phyloP scores from a whole-genome alignment of 2,797 vertebrate genomes.

The Ambastaia sidthimunki region DNA sequence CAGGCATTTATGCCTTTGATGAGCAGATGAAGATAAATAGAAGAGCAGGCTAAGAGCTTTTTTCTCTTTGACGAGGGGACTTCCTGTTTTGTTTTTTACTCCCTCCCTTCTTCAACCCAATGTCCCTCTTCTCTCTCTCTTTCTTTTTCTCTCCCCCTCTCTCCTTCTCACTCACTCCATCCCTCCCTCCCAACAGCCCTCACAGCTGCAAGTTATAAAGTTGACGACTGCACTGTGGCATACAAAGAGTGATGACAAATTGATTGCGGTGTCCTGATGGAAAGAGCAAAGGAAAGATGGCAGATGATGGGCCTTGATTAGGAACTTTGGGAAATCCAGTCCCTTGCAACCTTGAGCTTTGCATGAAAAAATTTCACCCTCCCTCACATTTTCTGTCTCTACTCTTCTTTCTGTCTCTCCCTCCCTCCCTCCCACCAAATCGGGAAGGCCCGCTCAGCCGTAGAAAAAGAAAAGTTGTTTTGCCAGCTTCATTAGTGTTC shows the following conservation, averaged over 20 bases:
- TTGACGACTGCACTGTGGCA: slow-evolving; percentile 86
- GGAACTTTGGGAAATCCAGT: slow-evolving; percentile 84
- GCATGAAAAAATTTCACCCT: slow-evolving; percentile 73
- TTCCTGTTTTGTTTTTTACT: slow-evolving; percentile 66
- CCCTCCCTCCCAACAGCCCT: slow-evolving; percentile 68
- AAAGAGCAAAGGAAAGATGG: slow-evolving; percentile 85
- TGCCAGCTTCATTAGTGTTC: slow-evolving; percentile 99
- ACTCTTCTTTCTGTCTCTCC: slow-evolving; percentile 45
- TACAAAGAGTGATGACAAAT: slow-evolving; percentile 91
- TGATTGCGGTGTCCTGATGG: slow-evolving; percentile 89
- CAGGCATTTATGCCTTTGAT: slow-evolving; percentile 81
- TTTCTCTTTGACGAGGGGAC: slow-evolving; percentile 75
- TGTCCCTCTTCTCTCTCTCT: slow-evolving; percentile 30
- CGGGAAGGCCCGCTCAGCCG: slow-evolving; percentile 89
- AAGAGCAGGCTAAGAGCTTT: slow-evolving; percentile 73
- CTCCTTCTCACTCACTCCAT: slow-evolving; percentile 42
- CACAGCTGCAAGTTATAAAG: slow-evolving; percentile 88
- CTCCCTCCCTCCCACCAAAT: slow-evolving; percentile 59
- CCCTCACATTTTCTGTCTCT: slow-evolving; percentile 66
- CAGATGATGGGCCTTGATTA: slow-evolving; percentile 86
- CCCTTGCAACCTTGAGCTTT: slow-evolving; percentile 85
- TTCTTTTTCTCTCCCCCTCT: not conserved
- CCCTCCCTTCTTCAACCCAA: slow-evolving; percentile 30
- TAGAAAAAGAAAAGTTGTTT: slow-evolving; percentile 98
- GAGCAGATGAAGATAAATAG: slow-evolving; percentile 79